Base-by-base conservation (phyloP, 1,140 invertebrate genomes). In the Drosophila baimaii region DNA sequence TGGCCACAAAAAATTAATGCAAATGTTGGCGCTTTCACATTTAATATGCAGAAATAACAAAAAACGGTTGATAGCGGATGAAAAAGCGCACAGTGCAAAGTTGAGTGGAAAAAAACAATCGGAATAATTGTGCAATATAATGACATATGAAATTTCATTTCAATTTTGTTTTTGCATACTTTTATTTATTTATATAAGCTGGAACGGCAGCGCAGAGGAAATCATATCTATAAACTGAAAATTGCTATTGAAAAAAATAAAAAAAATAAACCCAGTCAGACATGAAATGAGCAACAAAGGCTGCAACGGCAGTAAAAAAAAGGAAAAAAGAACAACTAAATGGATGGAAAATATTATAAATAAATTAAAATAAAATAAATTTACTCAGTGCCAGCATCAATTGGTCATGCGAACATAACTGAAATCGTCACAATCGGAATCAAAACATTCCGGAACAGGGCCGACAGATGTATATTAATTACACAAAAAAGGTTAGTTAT, bases 121-220 rank as follows among this genome's bases (percentile, higher is more conserved):
- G 33, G 33, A 62, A 70, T 62, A 43, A 77, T 77, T 77, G 62
- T 77, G 71, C 55, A 66, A 46, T 31, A 76, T 72, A 66, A 59
- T 69, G 73, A 81, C 77, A 78, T 61, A 77, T 81, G 57, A 75
- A 85, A 81, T 78, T 78, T 63, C 62, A 86, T 71, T 86, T 78
- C 63, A 62, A 86, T 81, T 76, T 80, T 46, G 49, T 74, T 65
- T 66, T 57, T 76, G 43, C 44, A 39, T 52, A 25, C 27, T 41
- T 47, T 56, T 65, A 59, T 72, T 72, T 72, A 72, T 72, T 33
- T 72, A 71, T 52, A 29, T 25, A 72, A 72, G 66, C 39, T 13
- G 54, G 17, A 33, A 44, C 23, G 41, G n/a, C 52, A 23, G 23
- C 63, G 65, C 31, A 68, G 65, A 71, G 64, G 69, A 85, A 85